phyloP scores from a whole-genome alignment of 2,888 invertebrate species.

The Platycheirus rosarum region DNA sequence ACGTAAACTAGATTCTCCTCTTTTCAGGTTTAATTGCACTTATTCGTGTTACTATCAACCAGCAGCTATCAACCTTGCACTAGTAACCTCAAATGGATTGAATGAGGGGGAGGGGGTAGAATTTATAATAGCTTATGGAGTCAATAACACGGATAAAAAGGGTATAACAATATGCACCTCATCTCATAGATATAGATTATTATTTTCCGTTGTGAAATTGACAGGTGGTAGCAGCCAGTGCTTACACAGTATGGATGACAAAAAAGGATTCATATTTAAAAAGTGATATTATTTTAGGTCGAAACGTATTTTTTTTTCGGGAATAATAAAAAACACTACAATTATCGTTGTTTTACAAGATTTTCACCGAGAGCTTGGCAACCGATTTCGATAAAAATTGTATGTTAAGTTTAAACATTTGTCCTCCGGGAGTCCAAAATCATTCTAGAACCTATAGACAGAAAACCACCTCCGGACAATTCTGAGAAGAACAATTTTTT shows the following conservation, averaged over 20 bases:
- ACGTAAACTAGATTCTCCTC: conserved; percentile 43
- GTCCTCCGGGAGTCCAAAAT: too few species aligned
- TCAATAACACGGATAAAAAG: conserved; percentile 28
- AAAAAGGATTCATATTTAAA: too few species aligned
- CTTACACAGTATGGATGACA: conserved; percentile 9
- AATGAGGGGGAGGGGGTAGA: not conserved
- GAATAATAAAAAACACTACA: too few species aligned
- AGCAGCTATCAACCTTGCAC: conserved; percentile 43
- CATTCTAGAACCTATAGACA: too few species aligned
- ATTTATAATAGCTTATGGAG: conserved; percentile 1
- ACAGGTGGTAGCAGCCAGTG: conserved; percentile 32
- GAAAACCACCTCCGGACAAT: too few species aligned
- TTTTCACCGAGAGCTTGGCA: too few species aligned
- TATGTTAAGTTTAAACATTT: too few species aligned
- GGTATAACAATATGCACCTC: conserved; percentile 30
- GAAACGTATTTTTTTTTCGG: too few species aligned
- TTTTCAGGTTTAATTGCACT: conserved; percentile 1
- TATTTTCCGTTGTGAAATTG: conserved; percentile 11
- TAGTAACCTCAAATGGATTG: conserved; percentile 37
- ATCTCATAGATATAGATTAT: conserved; percentile 15
- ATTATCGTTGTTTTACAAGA: too few species aligned
- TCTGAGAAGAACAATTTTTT: too few species aligned
- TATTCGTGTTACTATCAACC: conserved; percentile 3
- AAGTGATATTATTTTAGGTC: too few species aligned
- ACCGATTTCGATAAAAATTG: too few species aligned